phyloP scores from a whole-genome alignment of 1,140 invertebrate species.

The Proctacanthus coquilletti region DNA sequence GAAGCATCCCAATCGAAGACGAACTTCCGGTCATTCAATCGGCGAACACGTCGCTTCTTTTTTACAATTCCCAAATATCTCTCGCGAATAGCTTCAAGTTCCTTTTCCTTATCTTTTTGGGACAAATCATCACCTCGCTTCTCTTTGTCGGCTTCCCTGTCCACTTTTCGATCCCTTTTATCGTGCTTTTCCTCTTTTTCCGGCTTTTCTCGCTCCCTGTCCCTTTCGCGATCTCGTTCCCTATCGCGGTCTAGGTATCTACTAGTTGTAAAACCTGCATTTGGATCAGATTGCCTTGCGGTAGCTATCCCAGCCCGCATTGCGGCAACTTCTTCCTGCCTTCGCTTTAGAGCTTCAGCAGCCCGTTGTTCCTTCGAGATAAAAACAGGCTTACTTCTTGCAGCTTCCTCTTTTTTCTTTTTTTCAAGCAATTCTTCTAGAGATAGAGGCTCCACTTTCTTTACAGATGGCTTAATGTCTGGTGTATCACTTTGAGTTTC shows the following conservation, averaged over 20 bases:
- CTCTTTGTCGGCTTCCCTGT: constrained; percentile 28
- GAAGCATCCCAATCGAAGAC: constrained; percentile 99
- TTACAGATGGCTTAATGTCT: no score
- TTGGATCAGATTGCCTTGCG: constrained; percentile 12
- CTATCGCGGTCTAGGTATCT: constrained; percentile 29
- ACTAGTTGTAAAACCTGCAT: constrained; percentile 3
- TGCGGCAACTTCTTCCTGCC: constrained; percentile 73
- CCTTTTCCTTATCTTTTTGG: constrained; percentile 80
- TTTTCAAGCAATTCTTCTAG: constrained; percentile 91
- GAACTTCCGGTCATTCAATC: constrained; percentile 97
- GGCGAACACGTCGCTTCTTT: constrained; percentile 78
- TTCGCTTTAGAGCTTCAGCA: constrained; percentile 69
- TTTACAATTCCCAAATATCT: constrained; percentile 90
- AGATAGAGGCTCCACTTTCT: constrained; percentile 81
- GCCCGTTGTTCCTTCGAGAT: constrained; percentile 90
- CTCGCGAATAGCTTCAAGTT: constrained; percentile 86
- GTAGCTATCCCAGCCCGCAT: constrained; percentile 32
- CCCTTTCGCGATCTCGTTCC: constrained; percentile 18
- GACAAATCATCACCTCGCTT: constrained; percentile 38
- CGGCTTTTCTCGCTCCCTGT: constrained; percentile 20
- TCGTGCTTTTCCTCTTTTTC: constrained; percentile 19
- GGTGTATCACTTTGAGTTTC: no score
- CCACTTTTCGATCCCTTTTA: constrained; percentile 11
- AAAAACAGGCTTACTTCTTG: constrained; percentile 89
- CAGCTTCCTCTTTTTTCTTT: constrained; percentile 91